Percentiles rank a stretch among this genome's conserved stretches.
phyloP scores from a whole-genome alignment of 1,140 invertebrate genomes.

The Ostrea edulis region DNA sequence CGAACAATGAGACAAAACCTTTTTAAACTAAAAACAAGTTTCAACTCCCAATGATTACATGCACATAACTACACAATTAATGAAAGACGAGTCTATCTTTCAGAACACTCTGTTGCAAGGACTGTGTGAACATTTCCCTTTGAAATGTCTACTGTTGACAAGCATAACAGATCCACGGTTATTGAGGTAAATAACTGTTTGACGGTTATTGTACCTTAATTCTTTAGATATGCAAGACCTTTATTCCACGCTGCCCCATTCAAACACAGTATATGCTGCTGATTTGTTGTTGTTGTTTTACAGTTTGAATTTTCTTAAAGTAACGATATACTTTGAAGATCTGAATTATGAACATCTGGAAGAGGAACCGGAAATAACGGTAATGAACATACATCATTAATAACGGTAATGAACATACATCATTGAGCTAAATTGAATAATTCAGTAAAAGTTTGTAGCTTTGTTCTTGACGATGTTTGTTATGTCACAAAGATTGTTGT shows the following conservation, averaged over 20 bases:
- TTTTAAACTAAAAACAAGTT: too few species aligned
- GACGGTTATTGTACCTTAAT: not conserved
- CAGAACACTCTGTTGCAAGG: conserved; percentile 40
- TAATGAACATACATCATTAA: too few species aligned
- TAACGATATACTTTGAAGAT: conserved; percentile 66
- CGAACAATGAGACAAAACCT: too few species aligned
- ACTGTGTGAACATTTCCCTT: conserved; percentile 18
- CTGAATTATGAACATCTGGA: conserved; percentile 63
- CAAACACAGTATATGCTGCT: not conserved
- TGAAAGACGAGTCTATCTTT: not conserved
- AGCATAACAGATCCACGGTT: not conserved
- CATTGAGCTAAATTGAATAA: too few species aligned
- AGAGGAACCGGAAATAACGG: conserved; percentile 63
- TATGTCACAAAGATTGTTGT: too few species aligned
- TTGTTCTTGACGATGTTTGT: too few species aligned
- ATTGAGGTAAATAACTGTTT: not conserved
- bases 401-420: conserved; percentile 60
- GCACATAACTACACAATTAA: too few species aligned
- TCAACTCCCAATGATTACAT: too few species aligned
- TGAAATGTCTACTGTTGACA: not conserved
- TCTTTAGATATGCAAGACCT: not conserved
- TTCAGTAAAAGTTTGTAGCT: not conserved
- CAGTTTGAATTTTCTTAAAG: conserved; percentile 61
- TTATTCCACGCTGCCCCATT: not conserved
- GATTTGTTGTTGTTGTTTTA: not conserved